A percentile compares a stretch with the other conserved stretches of the same genome.
phyloP scores from a whole-genome alignment of 2,113 vertebrate genomes.

The Corythaeola cristata region DNA sequence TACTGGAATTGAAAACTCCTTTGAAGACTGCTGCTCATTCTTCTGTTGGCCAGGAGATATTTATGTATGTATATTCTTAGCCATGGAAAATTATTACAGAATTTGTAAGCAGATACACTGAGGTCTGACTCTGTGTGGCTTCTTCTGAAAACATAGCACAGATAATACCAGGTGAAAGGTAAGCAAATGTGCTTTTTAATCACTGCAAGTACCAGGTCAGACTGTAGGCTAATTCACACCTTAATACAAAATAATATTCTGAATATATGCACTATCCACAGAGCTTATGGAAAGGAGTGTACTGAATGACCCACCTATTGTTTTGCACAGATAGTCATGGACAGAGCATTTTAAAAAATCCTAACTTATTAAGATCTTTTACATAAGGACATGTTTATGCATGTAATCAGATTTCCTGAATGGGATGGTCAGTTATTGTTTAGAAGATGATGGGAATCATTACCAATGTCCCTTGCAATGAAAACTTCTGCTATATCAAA shows the following conservation, averaged over 20 bases:
- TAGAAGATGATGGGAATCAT: background rate
- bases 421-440: background rate
- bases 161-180: background rate
- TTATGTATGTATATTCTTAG: background rate
- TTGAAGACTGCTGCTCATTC: background rate
- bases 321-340: background rate
- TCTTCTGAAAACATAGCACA: background rate
- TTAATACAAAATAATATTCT: background rate
- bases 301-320: background rate
- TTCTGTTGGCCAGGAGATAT: background rate
- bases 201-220: background rate
- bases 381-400: background rate
- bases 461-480: background rate
- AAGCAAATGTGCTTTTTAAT: background rate
- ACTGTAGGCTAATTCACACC: background rate
- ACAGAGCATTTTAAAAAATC: background rate
- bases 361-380: background rate
- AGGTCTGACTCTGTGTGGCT: background rate
- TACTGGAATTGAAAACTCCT: background rate
- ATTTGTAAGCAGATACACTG: background rate
- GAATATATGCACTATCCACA: background rate
- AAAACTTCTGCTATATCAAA: background rate
- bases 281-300: background rate
- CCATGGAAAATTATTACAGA: background rate
- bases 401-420: background rate